Evolutionary conservation across 2,797 vertebrate species (phyloP).

Genomic region (Austrolebias charrua): DNA sequence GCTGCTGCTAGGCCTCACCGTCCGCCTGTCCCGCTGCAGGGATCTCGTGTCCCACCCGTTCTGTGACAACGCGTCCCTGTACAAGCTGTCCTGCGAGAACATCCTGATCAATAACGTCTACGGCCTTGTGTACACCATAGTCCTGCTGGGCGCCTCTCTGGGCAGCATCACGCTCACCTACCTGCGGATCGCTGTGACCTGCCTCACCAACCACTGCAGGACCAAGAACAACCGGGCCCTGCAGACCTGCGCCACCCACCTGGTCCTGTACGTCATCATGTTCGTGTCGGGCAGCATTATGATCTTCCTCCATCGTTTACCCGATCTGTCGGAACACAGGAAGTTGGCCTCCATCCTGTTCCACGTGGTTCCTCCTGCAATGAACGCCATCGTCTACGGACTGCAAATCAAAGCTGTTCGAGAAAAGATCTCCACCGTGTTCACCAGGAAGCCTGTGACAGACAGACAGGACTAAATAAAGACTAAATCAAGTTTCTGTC

Average conservation of each 20-base stretch:
- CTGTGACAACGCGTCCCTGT: slow-evolving; percentile 68
- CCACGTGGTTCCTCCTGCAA: slow-evolving; percentile 30
- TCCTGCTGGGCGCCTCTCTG: slow-evolving; percentile 52
- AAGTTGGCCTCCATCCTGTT: slow-evolving; percentile 43
- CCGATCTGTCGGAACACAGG: slow-evolving; percentile 11
- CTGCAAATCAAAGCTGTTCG: slow-evolving; percentile 35
- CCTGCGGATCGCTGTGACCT: slow-evolving; percentile 62
- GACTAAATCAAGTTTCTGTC: no score
- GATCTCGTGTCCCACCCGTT: slow-evolving; percentile 43
- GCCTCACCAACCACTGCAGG: slow-evolving; percentile 59
- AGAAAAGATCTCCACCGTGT: background rate
- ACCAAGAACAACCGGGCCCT: slow-evolving; percentile 55
- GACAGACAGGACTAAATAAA: background rate
- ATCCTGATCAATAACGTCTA: slow-evolving; percentile 62
- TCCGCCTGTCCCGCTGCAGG: slow-evolving; percentile 52
- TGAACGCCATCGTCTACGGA: slow-evolving; percentile 50
- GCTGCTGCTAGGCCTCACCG: slow-evolving; percentile 36
- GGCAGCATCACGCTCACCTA: slow-evolving; percentile 70
- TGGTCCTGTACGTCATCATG: slow-evolving; percentile 55
- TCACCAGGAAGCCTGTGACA: background rate
- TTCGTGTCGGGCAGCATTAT: background rate
- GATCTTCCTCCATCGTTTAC: slow-evolving; percentile 32
- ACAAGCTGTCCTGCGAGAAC: slow-evolving; percentile 70
- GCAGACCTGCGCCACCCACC: slow-evolving; percentile 65
- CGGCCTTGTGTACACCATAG: slow-evolving; percentile 51